Evolutionary conservation across 2,888 invertebrate species (phyloP), one percentile per base, ranked within the genome.

Genomic region (Eledone cirrhosa): DNA sequence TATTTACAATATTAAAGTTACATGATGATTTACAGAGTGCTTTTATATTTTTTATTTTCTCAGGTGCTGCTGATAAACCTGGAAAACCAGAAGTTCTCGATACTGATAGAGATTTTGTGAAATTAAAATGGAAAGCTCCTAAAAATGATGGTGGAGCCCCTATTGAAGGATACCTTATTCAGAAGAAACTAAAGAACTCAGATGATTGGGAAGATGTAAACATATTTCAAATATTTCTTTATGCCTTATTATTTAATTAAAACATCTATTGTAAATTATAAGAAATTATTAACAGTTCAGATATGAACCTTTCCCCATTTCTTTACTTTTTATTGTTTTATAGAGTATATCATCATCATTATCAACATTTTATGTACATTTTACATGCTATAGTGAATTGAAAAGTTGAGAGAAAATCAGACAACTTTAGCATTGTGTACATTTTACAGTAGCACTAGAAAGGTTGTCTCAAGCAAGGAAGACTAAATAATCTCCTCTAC

Each of bases 121-220:
- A 89, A 79, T 80, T 91, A 14, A 96, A 95, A 90, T 99, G 99
- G 98, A 93, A 94, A 78, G 95, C 95, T 88, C 99, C 99, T 14
- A 97, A 96, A 82, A 94, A 92, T 85, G 98, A 99, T 89, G 98
- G 98, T 78, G 98, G 98, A 81, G 95, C 97, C 84, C 96, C 97
- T 48, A 97, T 99, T 86, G 86, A 88, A 81, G 88, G 96, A 65
- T 98, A 98, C 90, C 92, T 97, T 84, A 94, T 98, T 89, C 97
- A 98, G 91, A 88, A 86, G 83, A 87, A 83, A 67, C 89, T 90
- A 82, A 91, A 91, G 82, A 97, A 96, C 74, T 97, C 97, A 88
- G 96, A 96, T 80, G 95, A 96, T 89, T 99, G 99, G 98, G 82
- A 83, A 33, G 82, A 41, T 13, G 76, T 76, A 76, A 47, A 48